Conservation (phyloP, 2,888 invertebrate species). For the Hydroisotoma schaefferi region DNA sequence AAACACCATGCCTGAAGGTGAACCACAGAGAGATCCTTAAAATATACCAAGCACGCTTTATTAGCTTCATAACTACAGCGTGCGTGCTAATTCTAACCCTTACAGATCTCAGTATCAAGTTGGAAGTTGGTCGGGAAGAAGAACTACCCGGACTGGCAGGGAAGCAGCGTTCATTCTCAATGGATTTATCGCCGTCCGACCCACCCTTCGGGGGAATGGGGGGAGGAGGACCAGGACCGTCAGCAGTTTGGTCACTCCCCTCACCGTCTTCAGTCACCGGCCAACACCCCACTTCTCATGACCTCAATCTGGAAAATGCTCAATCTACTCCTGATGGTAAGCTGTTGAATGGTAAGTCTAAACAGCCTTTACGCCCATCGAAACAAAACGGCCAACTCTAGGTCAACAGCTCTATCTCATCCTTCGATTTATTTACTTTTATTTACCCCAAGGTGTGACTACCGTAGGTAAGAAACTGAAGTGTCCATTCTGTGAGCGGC, state of each 20-base stretch:
- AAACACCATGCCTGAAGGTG: constrained; percentile 49
- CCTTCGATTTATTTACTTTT: neutral
- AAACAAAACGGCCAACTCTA: no score
- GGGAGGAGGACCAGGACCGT: constrained; percentile 44
- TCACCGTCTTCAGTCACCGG: constrained; percentile 46
- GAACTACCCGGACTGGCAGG: constrained; percentile 44
- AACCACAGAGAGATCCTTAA: no score
- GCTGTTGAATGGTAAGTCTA: constrained; percentile 29
- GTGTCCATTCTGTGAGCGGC: constrained; percentile 86
- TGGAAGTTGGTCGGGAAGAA: constrained; percentile 54
- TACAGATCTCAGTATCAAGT: constrained; percentile 74
- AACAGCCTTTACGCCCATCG: no score
- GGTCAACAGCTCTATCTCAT: neutral
- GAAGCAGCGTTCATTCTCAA: constrained; percentile 48
- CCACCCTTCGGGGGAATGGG: constrained; percentile 45
- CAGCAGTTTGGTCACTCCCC: constrained; percentile 46
- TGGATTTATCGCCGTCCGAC: constrained; percentile 49
- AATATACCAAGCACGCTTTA: neutral
- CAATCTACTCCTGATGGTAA: constrained; percentile 48
- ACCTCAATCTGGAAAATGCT: constrained; percentile 45
- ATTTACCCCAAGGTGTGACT: neutral
- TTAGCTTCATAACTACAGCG: neutral
- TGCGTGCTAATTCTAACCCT: constrained; percentile 43
- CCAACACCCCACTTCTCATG: constrained; percentile 45
- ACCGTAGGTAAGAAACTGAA: constrained; percentile 81